Conservation (phyloP, 2,888 invertebrate genomes). For the Scaptodrosophila latifasciaeformis region DNA sequence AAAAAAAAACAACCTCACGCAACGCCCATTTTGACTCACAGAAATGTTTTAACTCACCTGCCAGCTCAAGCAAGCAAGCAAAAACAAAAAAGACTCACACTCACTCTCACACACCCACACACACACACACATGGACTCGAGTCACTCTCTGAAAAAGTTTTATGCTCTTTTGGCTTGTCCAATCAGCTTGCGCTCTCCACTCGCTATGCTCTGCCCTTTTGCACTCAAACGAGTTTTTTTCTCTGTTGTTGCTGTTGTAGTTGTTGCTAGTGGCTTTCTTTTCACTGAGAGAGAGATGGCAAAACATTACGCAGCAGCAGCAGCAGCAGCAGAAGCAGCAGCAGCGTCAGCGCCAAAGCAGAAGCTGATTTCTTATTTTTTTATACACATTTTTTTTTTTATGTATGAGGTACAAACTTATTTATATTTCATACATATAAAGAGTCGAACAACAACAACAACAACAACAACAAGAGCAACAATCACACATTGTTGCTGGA, state of each 20-base stretch:
- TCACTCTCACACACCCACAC: slow-evolving; percentile 1
- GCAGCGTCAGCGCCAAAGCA: slow-evolving; percentile 57
- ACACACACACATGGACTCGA: slow-evolving; percentile 7
- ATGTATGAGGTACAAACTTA: neutral
- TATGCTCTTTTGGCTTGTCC: slow-evolving; percentile 20
- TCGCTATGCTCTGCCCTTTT: slow-evolving; percentile 12
- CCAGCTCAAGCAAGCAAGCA: slow-evolving; percentile 24
- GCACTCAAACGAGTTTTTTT: slow-evolving; percentile 47
- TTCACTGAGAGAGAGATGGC: slow-evolving; percentile 5
- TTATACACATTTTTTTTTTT: slow-evolving; percentile 12
- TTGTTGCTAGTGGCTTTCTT: neutral
- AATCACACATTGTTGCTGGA: slow-evolving; percentile 1
- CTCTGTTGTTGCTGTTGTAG: neutral
- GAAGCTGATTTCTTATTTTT: slow-evolving; percentile 59
- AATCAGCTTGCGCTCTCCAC: slow-evolving; percentile 44
- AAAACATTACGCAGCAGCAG: no score
- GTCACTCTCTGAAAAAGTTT: neutral
- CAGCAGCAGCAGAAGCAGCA: slow-evolving; percentile 36
- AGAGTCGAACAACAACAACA: no score
- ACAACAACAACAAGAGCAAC: no score
- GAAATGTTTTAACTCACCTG: no score
- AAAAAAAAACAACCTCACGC: slow-evolving; percentile 25
- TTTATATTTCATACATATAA: no score
- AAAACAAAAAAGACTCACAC: neutral
- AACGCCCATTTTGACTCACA: slow-evolving; percentile 44